phyloP scores from a whole-genome alignment of 2,888 invertebrate genomes.

The Chrysolina oricalcia region DNA sequence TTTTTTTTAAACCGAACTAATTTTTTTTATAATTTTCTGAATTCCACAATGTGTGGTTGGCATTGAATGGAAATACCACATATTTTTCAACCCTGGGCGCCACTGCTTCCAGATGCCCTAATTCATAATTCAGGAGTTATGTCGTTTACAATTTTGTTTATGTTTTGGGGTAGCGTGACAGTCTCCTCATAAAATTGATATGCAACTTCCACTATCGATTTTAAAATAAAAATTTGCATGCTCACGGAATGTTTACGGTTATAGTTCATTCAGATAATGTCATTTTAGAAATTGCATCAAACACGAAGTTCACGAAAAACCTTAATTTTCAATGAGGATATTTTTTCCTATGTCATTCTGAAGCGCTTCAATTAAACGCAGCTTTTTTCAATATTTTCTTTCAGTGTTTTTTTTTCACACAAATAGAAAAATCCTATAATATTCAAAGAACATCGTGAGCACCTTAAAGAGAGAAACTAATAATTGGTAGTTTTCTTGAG shows the following conservation, averaged over 20 bases:
- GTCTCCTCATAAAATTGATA: conserved; percentile 27
- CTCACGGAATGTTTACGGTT: conserved; percentile 15
- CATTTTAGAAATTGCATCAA: conserved; percentile 11
- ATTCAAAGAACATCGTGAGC: too few species aligned
- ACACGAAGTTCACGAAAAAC: neutral
- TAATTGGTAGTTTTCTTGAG: too few species aligned
- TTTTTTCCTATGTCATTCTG: too few species aligned
- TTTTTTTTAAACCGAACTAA: neutral
- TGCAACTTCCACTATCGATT: conserved; percentile 32
- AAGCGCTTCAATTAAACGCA: too few species aligned
- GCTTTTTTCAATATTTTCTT: too few species aligned
- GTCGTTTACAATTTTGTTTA: conserved; percentile 27
- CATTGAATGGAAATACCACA: too few species aligned
- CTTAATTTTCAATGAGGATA: too few species aligned
- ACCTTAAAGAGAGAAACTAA: too few species aligned
- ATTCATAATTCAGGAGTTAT: conserved; percentile 21
- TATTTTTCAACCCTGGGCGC: neutral
- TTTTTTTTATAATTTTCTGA: neutral
- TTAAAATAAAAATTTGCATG: conserved; percentile 30
- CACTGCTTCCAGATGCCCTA: neutral
- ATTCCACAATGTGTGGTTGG: too few species aligned
- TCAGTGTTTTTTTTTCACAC: too few species aligned
- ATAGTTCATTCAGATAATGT: conserved; percentile 10
- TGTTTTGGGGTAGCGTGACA: conserved; percentile 32
- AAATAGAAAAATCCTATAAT: too few species aligned